These are phyloP conservation scores for Apis florea DNA, from an alignment of 1,140 invertebrate species.

Conservation along the genomic window DNA sequence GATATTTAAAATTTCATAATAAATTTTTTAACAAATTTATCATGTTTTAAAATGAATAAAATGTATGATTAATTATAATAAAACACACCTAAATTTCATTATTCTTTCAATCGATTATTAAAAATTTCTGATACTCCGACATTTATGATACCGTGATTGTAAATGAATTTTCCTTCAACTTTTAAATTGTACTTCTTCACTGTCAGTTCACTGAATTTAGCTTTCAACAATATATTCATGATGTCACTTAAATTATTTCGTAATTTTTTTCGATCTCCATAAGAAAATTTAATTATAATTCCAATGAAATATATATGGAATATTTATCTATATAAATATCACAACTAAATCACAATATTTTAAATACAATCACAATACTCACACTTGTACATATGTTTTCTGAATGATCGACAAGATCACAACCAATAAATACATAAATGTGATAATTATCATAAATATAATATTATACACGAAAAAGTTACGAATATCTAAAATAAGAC, in stretches of 20 bases:
- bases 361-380: neutral
- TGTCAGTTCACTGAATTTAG: slow-evolving; percentile 27
- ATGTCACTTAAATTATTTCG: neutral
- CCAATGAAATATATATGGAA: neutral
- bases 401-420: neutral
- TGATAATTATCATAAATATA: neutral
- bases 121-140: neutral
- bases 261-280: neutral
- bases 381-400: neutral
- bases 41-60: neutral
- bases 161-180: neutral
- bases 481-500: neutral
- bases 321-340: neutral
- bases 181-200: neutral
- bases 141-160: slow-evolving; percentile 18
- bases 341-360: neutral
- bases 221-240: slow-evolving; percentile 6
- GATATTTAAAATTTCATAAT: slow-evolving; percentile 7
- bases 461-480: neutral
- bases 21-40: neutral
- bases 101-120: slow-evolving; percentile 6
- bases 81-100: slow-evolving; percentile 19
- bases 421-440: neutral
- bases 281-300: neutral
- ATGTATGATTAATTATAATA: neutral